A percentile compares a stretch with the other conserved stretches of the same genome.
Conservation (phyloP, 2,113 vertebrate species). For the Phalacrocorax carbo region DNA sequence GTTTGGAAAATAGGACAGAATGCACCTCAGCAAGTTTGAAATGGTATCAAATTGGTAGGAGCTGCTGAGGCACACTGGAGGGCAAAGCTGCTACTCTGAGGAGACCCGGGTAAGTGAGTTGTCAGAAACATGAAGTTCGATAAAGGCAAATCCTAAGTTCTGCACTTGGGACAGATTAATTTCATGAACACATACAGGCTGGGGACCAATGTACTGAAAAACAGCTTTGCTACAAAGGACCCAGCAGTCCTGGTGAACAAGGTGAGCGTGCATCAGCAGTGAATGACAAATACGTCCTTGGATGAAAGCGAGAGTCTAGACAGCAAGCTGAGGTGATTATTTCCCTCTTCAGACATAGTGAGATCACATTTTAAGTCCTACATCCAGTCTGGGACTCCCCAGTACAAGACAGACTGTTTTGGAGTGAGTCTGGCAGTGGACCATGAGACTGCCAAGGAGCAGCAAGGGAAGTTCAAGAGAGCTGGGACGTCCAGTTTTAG, state of each 20-base stretch:
- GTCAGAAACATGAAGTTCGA: neutral
- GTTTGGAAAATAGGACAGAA: neutral
- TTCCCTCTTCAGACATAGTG: neutral
- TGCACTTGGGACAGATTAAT: neutral
- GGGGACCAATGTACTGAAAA: rapidly evolving
- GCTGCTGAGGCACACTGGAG: neutral
- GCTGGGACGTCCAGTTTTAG: neutral
- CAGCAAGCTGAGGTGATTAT: neutral
- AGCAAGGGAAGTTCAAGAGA: neutral
- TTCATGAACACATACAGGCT: neutral
- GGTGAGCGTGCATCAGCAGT: neutral
- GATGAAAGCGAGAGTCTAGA: neutral
- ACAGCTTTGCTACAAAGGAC: neutral
- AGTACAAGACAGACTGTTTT: neutral
- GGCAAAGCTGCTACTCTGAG: neutral
- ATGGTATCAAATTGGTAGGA: neutral
- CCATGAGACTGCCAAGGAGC: neutral
- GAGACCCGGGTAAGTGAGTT: neutral
- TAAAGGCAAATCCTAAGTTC: neutral
- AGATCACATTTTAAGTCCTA: neutral
- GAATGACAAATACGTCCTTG: neutral
- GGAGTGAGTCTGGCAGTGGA: neutral
- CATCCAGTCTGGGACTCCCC: neutral
- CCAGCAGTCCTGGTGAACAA: neutral
- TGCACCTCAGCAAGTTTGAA: neutral